A percentile compares a stretch with the other conserved stretches of the same genome.
These are phyloP conservation scores for Puntigrus tetrazona DNA, from an alignment of 2,113 vertebrate species.

Conservation along the genomic window DNA sequence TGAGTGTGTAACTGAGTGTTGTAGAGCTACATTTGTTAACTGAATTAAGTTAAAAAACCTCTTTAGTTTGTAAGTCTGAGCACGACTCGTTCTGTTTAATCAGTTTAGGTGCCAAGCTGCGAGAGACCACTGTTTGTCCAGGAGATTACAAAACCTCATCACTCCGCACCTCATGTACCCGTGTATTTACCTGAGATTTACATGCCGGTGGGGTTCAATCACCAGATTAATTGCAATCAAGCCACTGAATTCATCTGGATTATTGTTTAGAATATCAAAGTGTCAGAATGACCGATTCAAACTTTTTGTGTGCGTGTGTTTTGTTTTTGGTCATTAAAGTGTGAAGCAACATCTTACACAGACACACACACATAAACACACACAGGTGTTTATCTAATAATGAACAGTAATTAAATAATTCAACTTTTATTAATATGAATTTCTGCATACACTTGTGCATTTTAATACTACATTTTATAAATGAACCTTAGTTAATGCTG, in stretches of 20 bases:
- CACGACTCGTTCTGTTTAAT: slow-evolving; percentile 74
- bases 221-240: slow-evolving; percentile 5
- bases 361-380: no score
- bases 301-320: no score
- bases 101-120: slow-evolving; percentile 69
- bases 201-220: background rate
- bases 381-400: no score
- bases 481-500: background rate
- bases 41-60: slow-evolving; percentile 67
- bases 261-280: background rate
- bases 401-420: background rate
- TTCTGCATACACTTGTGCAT: background rate
- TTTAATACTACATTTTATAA: background rate
- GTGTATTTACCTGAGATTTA: no score
- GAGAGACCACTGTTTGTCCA: slow-evolving; percentile 30
- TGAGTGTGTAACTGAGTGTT: slow-evolving; percentile 1
- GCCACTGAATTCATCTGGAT: background rate
- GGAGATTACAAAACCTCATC: no score
- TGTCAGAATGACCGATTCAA: background rate
- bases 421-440: background rate
- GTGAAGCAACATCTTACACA: background rate
- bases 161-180: no score
- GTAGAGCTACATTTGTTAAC: slow-evolving; percentile 64
- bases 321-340: background rate
- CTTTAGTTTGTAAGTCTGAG: slow-evolving; percentile 67